A percentile compares a stretch with the other conserved stretches of the same genome.
Conservation (phyloP, 2,797 vertebrate species). For the Merluccius polli region DNA sequence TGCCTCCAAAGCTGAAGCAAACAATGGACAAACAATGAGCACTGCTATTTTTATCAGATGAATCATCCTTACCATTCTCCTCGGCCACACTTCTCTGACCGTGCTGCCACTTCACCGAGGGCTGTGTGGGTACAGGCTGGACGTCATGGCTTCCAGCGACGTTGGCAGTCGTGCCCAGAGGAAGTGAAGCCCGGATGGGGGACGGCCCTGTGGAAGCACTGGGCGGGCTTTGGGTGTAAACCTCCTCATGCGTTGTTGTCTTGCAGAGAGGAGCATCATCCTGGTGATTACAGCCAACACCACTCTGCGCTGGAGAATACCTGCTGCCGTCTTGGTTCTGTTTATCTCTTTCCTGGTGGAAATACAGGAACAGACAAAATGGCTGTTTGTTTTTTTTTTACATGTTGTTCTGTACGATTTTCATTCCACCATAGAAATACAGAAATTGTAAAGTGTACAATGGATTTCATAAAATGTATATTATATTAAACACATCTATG, state of each 20-base stretch:
- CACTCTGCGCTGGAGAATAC: slow-evolving; percentile 22
- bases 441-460: background rate
- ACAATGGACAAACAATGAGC: too few species aligned
- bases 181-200: slow-evolving; percentile 68
- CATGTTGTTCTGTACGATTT: background rate
- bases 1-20: background rate
- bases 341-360: slow-evolving; percentile 39
- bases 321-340: slow-evolving; percentile 22
- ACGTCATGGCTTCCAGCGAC: slow-evolving; percentile 32
- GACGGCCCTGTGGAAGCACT: slow-evolving; percentile 72
- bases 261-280: slow-evolving; percentile 77
- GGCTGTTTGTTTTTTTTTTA: background rate
- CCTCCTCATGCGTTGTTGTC: slow-evolving; percentile 57
- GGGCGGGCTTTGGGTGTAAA: slow-evolving; percentile 48
- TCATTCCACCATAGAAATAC: background rate
- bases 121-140: slow-evolving; percentile 28
- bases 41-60: background rate
- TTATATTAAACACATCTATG: background rate
- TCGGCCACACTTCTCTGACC: background rate
- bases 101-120: slow-evolving; percentile 34
- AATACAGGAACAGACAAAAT: slow-evolving; percentile 11
- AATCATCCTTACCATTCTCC: background rate
- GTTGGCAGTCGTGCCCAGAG: slow-evolving; percentile 62
- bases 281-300: slow-evolving; percentile 56
- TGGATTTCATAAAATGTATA: background rate